Evolutionary conservation across 2,113 vertebrate species (phyloP), one percentile per base, ranked within the genome.

Genomic region (Mola mola): DNA sequence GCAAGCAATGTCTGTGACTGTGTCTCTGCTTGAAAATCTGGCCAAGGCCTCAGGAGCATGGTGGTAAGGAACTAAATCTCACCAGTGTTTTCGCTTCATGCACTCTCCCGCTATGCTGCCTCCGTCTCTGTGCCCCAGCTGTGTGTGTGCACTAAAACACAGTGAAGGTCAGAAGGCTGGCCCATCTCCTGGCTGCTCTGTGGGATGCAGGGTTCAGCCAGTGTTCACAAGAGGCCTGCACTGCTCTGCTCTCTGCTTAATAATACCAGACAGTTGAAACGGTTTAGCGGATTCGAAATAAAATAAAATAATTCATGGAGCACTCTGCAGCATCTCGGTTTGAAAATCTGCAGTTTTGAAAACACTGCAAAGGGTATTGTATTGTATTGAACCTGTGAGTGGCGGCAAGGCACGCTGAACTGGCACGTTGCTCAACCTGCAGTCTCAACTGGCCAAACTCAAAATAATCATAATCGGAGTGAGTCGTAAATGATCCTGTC

Each of bases 161-260:
- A 59, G 9, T 43, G 40, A 69, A 28, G 38, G 31, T 65, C 49
- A 41, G 42, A 21, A 25, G 17, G 37, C 8, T 43, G 63, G 17
- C 42, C 46, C 43, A 19, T 53, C 28, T 37, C 36, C 41, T 28
- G 60, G 44, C 61, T 2, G 1, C 21, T 6, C 24, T 60, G 48
- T n/a, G 2, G 28, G 13, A 12, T 44, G 40, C 24, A 25, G 50
- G 63, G 65, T 72, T 79, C 41, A 77, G 1, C 8, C 43, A 1
- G 17, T 60, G 70, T 72, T 67, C 57, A 71, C 2, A 20, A 22
- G 34, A 68, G 22, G 43, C 28, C 12, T 57, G 22, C 21, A 16
- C 64, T 40, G 34, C 63, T 67, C 56, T 33, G 47, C 44, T 9
- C 60, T 43, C 19, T 36, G 24, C 59, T 20, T 8, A 58, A 20